These are phyloP conservation scores for Pelusios castaneus DNA, from an alignment of 2,113 vertebrate genomes.

Conservation along the genomic window DNA sequence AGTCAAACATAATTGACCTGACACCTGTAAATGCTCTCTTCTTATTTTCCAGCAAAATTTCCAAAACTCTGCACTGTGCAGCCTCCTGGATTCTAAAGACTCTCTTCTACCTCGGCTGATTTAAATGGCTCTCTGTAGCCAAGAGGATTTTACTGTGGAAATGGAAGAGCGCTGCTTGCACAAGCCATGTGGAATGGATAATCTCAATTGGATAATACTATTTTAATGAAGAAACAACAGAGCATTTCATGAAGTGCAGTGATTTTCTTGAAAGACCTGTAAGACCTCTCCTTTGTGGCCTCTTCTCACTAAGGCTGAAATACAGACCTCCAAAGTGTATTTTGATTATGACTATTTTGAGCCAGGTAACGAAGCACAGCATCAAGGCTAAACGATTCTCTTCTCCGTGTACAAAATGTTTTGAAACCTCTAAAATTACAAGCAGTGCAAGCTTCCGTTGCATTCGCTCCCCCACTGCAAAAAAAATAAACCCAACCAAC, in stretches of 20 bases:
- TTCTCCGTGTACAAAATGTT: neutral
- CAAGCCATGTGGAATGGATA: conserved; percentile 31
- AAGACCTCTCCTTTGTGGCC: neutral
- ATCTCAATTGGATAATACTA: conserved; percentile 40
- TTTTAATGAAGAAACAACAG: conserved; percentile 43
- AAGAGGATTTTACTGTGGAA: neutral
- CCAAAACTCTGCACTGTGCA: neutral
- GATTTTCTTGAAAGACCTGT: conserved; percentile 6
- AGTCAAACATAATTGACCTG: neutral
- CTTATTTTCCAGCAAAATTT: accelerated
- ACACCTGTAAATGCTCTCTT: neutral
- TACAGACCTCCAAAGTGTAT: neutral
- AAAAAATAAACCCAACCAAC: neutral
- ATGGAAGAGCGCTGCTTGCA: neutral
- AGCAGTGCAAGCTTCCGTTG: neutral
- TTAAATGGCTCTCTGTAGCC: neutral
- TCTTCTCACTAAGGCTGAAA: neutral
- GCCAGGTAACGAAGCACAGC: neutral
- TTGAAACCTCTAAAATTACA: neutral
- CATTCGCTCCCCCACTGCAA: neutral
- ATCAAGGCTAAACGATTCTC: neutral
- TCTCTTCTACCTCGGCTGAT: accelerated
- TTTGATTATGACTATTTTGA: neutral
- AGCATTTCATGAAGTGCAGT: conserved; percentile 25
- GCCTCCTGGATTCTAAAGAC: neutral